Evolutionary conservation across 1,140 invertebrate genomes (phyloP).

Genomic region (Eupristina koningsbergeri): DNA sequence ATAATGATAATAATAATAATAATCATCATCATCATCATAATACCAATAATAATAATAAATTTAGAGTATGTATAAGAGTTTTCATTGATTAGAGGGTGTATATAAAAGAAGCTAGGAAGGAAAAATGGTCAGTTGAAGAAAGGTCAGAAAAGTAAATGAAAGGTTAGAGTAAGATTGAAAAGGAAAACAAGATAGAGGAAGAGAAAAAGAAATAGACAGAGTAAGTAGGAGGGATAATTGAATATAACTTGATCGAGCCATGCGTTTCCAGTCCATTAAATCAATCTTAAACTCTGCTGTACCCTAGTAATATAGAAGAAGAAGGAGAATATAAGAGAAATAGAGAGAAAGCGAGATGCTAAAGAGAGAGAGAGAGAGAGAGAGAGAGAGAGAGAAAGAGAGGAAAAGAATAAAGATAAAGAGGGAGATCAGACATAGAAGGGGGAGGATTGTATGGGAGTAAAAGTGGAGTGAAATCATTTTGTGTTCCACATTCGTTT

Average conservation of each 20-base stretch:
- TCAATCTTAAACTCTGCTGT: slow-evolving; percentile 70
- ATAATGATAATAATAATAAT: slow-evolving; percentile 42
- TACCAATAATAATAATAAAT: slow-evolving; percentile 41
- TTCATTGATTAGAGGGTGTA: not conserved
- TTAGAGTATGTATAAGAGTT: not conserved
- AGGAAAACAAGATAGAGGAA: not conserved
- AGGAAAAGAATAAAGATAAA: not conserved
- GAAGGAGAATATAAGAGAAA: too few species aligned
- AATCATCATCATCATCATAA: too few species aligned
- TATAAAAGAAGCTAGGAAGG: slow-evolving; percentile 17
- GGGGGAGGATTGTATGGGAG: slow-evolving; percentile 13
- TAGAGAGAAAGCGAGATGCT: not conserved
- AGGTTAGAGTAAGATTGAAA: not conserved
- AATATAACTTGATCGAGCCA: slow-evolving; percentile 74
- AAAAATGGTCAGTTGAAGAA: not conserved
- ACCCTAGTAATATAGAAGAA: slow-evolving; percentile 32
- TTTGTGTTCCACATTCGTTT: slow-evolving; percentile 22
- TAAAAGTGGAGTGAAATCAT: slow-evolving; percentile 13
- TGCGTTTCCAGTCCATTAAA: slow-evolving; percentile 74
- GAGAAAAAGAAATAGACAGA: slow-evolving; percentile 28
- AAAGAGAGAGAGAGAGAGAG: not conserved
- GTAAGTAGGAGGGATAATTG: slow-evolving; percentile 71
- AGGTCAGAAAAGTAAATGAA: not conserved
- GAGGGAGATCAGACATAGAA: slow-evolving; percentile 30
- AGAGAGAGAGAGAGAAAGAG: slow-evolving; percentile 11